These are phyloP conservation scores for Caenorhabditis parvicauda DNA, from an alignment of 2,888 invertebrate species.

Conservation along the genomic window DNA sequence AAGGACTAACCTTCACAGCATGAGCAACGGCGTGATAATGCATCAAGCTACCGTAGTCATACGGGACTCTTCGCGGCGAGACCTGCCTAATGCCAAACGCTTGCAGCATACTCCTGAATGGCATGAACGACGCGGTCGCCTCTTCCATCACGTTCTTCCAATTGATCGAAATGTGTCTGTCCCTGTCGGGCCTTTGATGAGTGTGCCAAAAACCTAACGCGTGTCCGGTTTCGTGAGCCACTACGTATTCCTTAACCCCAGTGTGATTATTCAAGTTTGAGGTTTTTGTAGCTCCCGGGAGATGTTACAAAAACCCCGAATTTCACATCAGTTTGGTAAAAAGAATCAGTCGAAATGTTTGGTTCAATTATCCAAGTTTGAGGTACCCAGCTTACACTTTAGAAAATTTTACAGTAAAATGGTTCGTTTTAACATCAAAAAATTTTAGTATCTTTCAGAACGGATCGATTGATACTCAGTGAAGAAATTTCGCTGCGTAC, in stretches of 20 bases:
- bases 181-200: constrained; percentile 58
- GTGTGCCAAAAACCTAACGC: constrained; percentile 62
- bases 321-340: too few species aligned
- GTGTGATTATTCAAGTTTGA: neutral
- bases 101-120: constrained; percentile 61
- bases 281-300: too few species aligned
- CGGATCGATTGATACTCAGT: too few species aligned
- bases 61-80: constrained; percentile 56
- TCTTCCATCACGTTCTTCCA: constrained; percentile 58
- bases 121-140: constrained; percentile 61
- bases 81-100: constrained; percentile 62
- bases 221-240: constrained; percentile 62
- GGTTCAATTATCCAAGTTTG: too few species aligned
- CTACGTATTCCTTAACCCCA: constrained; percentile 58
- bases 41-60: constrained; percentile 61
- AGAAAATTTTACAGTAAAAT: too few species aligned
- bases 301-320: too few species aligned
- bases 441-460: too few species aligned
- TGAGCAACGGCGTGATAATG: constrained; percentile 62
- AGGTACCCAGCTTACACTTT: too few species aligned
- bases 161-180: constrained; percentile 44
- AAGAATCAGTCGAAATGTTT: too few species aligned
- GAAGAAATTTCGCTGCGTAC: too few species aligned
- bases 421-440: too few species aligned
- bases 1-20: constrained; percentile 56